Evolutionary conservation across 1,140 invertebrate genomes (phyloP).

Genomic region (Camponotus vicinus): DNA sequence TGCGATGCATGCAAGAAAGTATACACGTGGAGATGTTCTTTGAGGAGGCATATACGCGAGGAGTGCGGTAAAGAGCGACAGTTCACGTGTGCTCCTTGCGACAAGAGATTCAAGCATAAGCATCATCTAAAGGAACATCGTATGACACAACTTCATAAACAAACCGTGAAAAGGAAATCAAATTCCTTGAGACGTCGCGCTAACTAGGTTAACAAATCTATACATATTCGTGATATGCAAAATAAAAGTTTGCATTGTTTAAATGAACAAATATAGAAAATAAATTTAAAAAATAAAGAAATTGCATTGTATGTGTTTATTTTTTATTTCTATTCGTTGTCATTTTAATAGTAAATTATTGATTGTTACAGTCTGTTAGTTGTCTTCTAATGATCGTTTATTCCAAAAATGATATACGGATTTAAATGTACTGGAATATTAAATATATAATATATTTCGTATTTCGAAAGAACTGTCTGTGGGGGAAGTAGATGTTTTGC

Average conservation of each 20-base stretch:
- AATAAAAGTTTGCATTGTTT: background rate
- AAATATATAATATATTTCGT: background rate
- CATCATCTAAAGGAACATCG: background rate
- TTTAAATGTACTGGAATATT: background rate
- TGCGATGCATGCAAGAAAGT: slow-evolving; percentile 77
- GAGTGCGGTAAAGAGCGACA: background rate
- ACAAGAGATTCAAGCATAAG: background rate
- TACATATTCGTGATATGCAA: background rate
- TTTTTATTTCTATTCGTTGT: background rate
- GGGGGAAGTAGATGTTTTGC: background rate
- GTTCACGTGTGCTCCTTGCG: background rate
- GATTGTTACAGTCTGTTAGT: background rate
- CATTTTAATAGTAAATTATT: background rate
- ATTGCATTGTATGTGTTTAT: background rate
- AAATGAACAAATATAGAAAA: background rate
- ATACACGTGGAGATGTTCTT: slow-evolving; percentile 83
- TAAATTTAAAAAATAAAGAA: background rate
- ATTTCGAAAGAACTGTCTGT: background rate
- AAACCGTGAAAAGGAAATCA: background rate
- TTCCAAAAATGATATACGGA: background rate
- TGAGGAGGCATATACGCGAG: slow-evolving; percentile 79
- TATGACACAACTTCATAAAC: background rate
- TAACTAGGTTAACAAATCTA: background rate
- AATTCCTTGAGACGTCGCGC: background rate
- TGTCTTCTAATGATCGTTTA: background rate